Base-by-base conservation (phyloP, 92 coral and sea anemone species). In the Pocillopora meandrina region DNA sequence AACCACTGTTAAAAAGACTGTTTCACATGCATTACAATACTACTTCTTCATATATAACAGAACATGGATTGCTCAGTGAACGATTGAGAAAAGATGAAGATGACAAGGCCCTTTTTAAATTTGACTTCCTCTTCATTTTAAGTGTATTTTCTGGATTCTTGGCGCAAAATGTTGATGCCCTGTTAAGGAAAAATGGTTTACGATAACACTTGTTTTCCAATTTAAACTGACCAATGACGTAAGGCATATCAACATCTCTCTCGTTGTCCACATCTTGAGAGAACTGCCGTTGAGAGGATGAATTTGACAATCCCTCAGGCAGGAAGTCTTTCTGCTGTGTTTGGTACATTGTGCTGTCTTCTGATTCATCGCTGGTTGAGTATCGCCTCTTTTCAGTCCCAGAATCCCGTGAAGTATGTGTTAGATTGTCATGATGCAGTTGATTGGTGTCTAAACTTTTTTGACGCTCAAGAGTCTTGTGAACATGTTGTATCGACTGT, bases 181-280 rank as follows among this genome's bases (percentile, higher is more conserved):
- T 74, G 65, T 47, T 61, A 17, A 83, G 86, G 72, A 83, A 83
- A 73, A 83, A 64, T 19, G 86, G 80, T 83, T 83, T 73, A 73
- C 20, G 62, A 35, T 73, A 83, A 74, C 61, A 64, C 57, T 74
- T 83, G 86, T 83, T 83, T 74, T 83, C 86, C 76, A 67, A 55
- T 16, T 84, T 84, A 76, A 77, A 94, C 98, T 94, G 93, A 94
- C 98, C 98, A 87, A 94, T 87, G 19, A 94, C 98, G 85, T 92
- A 92, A n/a, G 98, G 98, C 72, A 86, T 61, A 61, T 90, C 93
- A 82, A 91, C 84, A 68, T 89, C 90, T 61, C 93, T 87, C 81
- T 89, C 92, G 52, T 80, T 85, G 8, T 86, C 80, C 63, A 77
- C 77, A 2, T 82, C 87, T 73, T 76, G 81, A 21, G 80, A 82